A percentile compares a stretch with the other conserved stretches of the same genome.
These are phyloP conservation scores for Macrostomum lignano DNA, from an alignment of 1,140 invertebrate species.

Conservation along the genomic window DNA sequence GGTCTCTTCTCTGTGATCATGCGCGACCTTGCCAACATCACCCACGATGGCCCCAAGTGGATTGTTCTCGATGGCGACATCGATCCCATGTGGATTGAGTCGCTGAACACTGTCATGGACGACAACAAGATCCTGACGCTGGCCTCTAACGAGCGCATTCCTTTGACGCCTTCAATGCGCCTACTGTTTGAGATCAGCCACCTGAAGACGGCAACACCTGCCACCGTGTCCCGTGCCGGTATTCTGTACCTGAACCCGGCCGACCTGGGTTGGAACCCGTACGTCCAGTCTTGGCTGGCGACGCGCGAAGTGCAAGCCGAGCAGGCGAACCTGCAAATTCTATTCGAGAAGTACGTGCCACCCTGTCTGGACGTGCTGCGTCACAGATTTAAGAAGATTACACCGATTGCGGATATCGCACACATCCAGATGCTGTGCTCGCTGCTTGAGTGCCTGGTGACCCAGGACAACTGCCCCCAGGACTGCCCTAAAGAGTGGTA, in stretches of 20 bases:
- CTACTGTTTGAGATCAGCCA: constrained; percentile 7
- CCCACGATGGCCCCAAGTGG: constrained; percentile 27
- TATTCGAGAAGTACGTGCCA: constrained; percentile 18
- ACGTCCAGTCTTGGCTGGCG: constrained; percentile 77
- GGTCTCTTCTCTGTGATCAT: constrained; percentile 79
- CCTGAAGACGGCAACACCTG: constrained; percentile 7
- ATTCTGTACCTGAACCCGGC: constrained; percentile 14
- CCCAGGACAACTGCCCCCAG: constrained; percentile 38
- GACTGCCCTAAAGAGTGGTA: constrained; percentile 62
- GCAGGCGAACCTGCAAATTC: constrained; percentile 3
- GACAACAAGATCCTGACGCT: constrained; percentile 7
- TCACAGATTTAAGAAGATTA: constrained; percentile 8
- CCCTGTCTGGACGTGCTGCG: constrained; percentile 3
- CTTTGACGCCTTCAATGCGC: constrained; percentile 6
- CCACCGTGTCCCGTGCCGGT: constrained; percentile 7
- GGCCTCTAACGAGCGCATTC: constrained; percentile 7
- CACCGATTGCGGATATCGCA: constrained; percentile 8
- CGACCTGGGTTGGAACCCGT: constrained; percentile 26
- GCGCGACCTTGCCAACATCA: constrained; percentile 57
- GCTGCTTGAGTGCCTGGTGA: constrained; percentile 8
- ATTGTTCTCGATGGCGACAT: constrained; percentile 8
- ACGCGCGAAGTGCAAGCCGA: constrained; percentile 14
- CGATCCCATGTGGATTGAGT: constrained; percentile 9
- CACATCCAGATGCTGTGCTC: constrained; percentile 9
- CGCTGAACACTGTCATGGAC: constrained; percentile 8